Evolutionary conservation across 2,888 invertebrate genomes (phyloP), one percentile per base, ranked within the genome.

Genomic region (Salpingus planirostris): DNA sequence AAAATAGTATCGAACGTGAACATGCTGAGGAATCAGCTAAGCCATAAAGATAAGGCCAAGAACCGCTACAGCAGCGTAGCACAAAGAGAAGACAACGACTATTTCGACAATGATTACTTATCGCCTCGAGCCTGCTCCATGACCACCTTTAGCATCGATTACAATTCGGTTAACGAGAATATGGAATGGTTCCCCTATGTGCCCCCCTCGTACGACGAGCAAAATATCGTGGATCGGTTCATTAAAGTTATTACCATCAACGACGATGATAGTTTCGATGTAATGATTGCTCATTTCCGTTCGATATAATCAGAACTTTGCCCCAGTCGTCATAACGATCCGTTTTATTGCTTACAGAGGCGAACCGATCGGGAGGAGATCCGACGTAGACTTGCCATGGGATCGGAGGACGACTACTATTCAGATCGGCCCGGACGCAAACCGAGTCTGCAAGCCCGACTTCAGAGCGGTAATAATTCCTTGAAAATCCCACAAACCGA

Each of bases 281-380:
- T 54, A 50, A 51, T 52, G n/a, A n/a, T n/a, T n/a, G n/a, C n/a
- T n/a, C n/a, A n/a, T n/a, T n/a, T n/a, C n/a, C n/a, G n/a, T n/a
- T n/a, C n/a, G n/a, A n/a, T n/a, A n/a, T n/a, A n/a, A n/a, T n/a
- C n/a, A n/a, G n/a, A n/a, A n/a, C n/a, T n/a, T n/a, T n/a, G n/a
- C n/a, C n/a, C n/a, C n/a, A n/a, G n/a, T n/a, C n/a, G n/a, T n/a
- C n/a, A n/a, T n/a, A n/a, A n/a, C n/a, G 11, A 11, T 10, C 8
- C 8, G 5, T 27, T 27, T 15, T 27, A 3, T n/a, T 40, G 48
- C 44, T 71, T 76, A 36, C 71, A 90, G 82, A 80, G 88, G 65
- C 79, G 85, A 55, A 90, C 87, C 74, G 91, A 92, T 60, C 73
- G 92, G 32, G 92, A 93, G 65, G 91, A 92, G 66, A 92, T 93